Evolutionary conservation across 2,113 vertebrate genomes (phyloP), one percentile per base, ranked within the genome.

Genomic region (Notarius lentiginosus): DNA sequence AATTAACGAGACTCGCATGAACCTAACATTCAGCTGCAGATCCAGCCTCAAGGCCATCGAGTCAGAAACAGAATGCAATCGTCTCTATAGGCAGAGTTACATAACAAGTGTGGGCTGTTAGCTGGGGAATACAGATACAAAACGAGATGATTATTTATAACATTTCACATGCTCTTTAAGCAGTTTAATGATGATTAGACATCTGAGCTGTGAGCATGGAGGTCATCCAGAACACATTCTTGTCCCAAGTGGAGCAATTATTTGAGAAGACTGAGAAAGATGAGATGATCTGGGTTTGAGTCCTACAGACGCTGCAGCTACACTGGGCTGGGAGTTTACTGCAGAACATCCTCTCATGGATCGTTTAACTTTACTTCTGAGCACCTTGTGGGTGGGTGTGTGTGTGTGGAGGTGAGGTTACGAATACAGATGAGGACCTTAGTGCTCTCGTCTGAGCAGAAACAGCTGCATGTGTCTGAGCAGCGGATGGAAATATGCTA

Each of bases 41-140:
- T 63, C 24, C 22, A 61, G 27, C 14, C 60, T 15, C 47, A 34
- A 65, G 79, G 51, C 30, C 41, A 34, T 41, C n/a, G 41, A 66
- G 15, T 27, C 53, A 82, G 79, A 9, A n/a, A 58, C 15, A 34
- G 77, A 34, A 58, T 10, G 55, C 17, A 11, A 24, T 15, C 24
- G 1, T 94, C 87, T 90, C 87, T 91, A 92, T 91, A 91, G 88
- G 83, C 88, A 73, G 82, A 56, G 75, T 92, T 93, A 91, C 89
- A 92, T 89, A 91, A 88, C 22, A 81, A 87, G 47, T 89, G 93
- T 94, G 92, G 93, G 92, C 92, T 87, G 90, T 70, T 84, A 86
- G 86, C 86, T 89, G 90, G 91, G 88, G 88, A 92, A 92, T 85
- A 70, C 63, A 81, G 70, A 60, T 61, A 85, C 88, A 94, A 87